Evolutionary conservation across 2,888 invertebrate species (phyloP).

Genomic region (Pachliopta kotzebuea): DNA sequence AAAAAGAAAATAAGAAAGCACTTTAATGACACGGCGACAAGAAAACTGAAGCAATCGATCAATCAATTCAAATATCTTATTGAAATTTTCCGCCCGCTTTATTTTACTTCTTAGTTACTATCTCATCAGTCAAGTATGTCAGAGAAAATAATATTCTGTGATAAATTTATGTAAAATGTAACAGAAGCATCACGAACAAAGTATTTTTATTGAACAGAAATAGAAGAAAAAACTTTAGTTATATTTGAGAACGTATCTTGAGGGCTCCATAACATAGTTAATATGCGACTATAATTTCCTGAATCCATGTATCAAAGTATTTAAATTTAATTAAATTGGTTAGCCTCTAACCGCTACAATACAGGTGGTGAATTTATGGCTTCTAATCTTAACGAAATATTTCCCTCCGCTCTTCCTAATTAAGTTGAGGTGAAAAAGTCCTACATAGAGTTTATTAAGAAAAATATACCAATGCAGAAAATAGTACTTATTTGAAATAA

Average conservation of each 20-base stretch:
- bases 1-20: background rate
- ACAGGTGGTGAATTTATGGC: slow-evolving; percentile 16
- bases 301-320: slow-evolving; percentile 4
- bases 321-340: slow-evolving; percentile 20
- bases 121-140: background rate
- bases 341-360: background rate
- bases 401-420: slow-evolving; percentile 1
- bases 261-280: too few relatives aligned
- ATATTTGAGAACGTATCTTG: too few relatives aligned
- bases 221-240: too few relatives aligned
- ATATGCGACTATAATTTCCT: background rate
- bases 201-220: too few relatives aligned
- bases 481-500: too few relatives aligned
- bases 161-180: too few relatives aligned
- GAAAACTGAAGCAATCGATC: background rate
- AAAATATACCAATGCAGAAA: too few relatives aligned
- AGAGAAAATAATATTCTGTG: too few relatives aligned
- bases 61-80: background rate
- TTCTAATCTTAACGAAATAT: slow-evolving; percentile 23
- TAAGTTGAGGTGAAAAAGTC: too few relatives aligned
- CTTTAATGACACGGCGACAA: background rate
- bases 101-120: background rate
- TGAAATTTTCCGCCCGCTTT: background rate
- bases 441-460: too few relatives aligned
- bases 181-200: too few relatives aligned